A percentile compares a stretch with the other conserved stretches of the same genome.
These are phyloP conservation scores for Copidosoma floridanum DNA, from an alignment of 1,140 invertebrate species.

Conservation along the genomic window DNA sequence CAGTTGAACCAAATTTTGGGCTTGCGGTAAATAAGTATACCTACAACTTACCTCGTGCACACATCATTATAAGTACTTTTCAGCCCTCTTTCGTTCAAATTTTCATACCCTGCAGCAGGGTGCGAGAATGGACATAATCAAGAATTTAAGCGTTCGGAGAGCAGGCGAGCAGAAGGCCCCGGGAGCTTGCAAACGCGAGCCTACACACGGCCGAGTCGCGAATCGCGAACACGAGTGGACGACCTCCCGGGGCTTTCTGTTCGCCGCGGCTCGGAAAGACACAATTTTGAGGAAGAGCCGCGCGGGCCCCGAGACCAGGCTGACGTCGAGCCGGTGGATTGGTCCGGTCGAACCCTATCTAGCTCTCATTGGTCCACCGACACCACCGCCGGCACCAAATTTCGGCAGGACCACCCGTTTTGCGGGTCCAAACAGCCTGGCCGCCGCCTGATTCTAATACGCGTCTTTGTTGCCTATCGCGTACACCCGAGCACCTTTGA, in stretches of 20 bases:
- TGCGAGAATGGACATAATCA: conserved; percentile 57
- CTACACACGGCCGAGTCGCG: background rate
- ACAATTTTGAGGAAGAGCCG: conserved; percentile 58
- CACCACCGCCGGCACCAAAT: conserved; percentile 33
- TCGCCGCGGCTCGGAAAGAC: conserved; percentile 55
- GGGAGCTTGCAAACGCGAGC: background rate
- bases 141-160: conserved; percentile 53
- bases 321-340: conserved; percentile 47
- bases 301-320: conserved; percentile 52
- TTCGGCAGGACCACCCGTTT: conserved; percentile 39
- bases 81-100: conserved; percentile 29
- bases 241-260: conserved; percentile 36
- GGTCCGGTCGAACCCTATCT: conserved; percentile 48
- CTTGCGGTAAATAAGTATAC: no score
- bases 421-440: conserved; percentile 9
- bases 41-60: no score
- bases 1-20: no score
- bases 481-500: no score
- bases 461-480: background rate
- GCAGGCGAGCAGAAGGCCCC: conserved; percentile 34
- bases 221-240: no score
- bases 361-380: conserved; percentile 44
- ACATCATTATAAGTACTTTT: no score
- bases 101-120: conserved; percentile 41
- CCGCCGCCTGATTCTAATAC: background rate